Evolutionary conservation across 2,797 vertebrate genomes (phyloP).

Genomic region (Chelonia mydas): DNA sequence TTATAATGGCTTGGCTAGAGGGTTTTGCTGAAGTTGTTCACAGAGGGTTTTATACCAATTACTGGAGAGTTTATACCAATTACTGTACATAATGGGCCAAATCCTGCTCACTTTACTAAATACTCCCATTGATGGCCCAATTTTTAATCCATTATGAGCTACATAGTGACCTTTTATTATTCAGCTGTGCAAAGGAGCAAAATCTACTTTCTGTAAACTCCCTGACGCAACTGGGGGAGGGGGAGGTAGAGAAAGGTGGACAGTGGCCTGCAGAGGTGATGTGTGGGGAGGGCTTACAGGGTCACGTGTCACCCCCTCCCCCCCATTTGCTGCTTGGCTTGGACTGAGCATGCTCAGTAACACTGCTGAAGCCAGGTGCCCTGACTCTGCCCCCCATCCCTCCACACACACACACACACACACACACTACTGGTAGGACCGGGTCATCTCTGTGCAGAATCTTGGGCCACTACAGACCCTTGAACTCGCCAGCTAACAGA

Average conservation of each 20-base stretch:
- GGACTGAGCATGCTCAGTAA: not conserved
- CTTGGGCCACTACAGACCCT: not conserved
- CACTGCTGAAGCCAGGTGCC: not conserved
- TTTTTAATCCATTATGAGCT: not conserved
- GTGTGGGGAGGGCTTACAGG: too few species aligned
- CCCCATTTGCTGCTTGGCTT: too few species aligned
- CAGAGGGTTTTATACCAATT: not conserved
- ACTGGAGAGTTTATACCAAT: not conserved
- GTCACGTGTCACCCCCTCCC: too few species aligned
- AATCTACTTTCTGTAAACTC: not conserved
- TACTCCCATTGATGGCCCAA: fast-evolving
- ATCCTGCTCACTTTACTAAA: not conserved
- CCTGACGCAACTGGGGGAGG: not conserved
- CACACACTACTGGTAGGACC: too few species aligned
- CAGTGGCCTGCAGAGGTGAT: too few species aligned
- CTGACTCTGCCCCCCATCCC: not conserved
- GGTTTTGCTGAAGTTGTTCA: not conserved
- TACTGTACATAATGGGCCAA: fast-evolving
- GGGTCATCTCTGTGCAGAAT: not conserved
- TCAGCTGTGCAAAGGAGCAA: not conserved
- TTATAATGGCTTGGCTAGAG: not conserved
- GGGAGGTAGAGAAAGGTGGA: not conserved
- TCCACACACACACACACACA: too few species aligned
- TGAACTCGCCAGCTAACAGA: not conserved
- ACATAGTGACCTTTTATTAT: not conserved